Evolutionary conservation across 1,140 invertebrate genomes (phyloP).

Genomic region (Saccostrea cuccullata): DNA sequence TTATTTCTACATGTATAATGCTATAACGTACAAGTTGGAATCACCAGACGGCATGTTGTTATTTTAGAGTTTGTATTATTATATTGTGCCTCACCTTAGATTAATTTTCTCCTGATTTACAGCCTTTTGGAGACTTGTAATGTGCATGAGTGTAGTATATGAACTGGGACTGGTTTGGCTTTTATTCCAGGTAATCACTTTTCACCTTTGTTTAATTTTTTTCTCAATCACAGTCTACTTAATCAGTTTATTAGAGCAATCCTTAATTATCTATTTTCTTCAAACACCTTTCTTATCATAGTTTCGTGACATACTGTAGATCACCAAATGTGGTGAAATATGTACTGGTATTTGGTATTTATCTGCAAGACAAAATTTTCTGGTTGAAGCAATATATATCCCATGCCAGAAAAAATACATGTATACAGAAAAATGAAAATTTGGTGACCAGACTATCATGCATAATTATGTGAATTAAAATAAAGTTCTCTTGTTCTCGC

Average conservation of each 20-base stretch:
- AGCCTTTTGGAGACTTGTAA: conserved; percentile 82
- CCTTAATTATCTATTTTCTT: neutral
- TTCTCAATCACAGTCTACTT: neutral
- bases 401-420: too few species aligned
- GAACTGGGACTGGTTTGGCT: conserved; percentile 82
- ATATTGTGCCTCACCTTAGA: conserved; percentile 12
- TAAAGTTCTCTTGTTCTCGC: too few species aligned
- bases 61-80: neutral
- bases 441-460: too few species aligned
- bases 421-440: too few species aligned
- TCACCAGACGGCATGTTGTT: neutral
- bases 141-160: conserved; percentile 82
- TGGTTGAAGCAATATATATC: too few species aligned
- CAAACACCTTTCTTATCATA: neutral
- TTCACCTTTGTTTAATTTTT: neutral
- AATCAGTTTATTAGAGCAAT: neutral
- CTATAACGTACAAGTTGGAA: too few species aligned
- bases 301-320: neutral
- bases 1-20: too few species aligned
- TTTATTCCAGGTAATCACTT: conserved; percentile 81
- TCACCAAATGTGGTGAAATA: neutral
- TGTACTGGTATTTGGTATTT: too few species aligned
- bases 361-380: too few species aligned
- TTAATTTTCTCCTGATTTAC: conserved; percentile 60
- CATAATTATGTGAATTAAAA: too few species aligned